Conservation (phyloP, 2,888 invertebrate species). For the Dryadula phaetusa region DNA sequence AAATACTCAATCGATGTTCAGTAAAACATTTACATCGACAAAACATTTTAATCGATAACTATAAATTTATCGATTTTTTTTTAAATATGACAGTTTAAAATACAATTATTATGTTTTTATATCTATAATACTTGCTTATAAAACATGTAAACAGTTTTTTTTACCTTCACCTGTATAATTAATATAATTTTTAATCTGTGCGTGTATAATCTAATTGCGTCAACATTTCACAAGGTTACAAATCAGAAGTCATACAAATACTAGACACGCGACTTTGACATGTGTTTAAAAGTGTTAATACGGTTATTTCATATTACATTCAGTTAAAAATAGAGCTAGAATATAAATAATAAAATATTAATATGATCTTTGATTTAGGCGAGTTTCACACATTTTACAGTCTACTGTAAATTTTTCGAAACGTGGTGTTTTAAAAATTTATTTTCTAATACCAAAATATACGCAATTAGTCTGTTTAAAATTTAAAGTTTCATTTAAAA, state of each 20-base stretch:
- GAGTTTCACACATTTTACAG: too few species aligned
- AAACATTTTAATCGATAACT: too few species aligned
- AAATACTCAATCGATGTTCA: too few species aligned
- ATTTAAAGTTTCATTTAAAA: too few species aligned
- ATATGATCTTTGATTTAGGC: too few species aligned
- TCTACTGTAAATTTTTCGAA: too few species aligned
- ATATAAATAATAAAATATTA: not conserved
- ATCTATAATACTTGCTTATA: not conserved
- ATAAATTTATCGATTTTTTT: too few species aligned
- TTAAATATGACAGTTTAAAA: conserved; percentile 5
- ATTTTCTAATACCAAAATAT: too few species aligned
- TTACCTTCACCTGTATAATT: conserved; percentile 27
- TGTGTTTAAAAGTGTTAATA: conserved; percentile 14
- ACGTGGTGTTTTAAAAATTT: too few species aligned
- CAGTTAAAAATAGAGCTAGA: not conserved
- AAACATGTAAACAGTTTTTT: not conserved
- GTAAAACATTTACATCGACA: too few species aligned
- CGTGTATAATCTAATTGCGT: conserved; percentile 37
- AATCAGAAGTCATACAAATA: conserved; percentile 37
- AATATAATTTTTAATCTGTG: conserved; percentile 22
- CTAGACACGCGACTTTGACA: conserved; percentile 27
- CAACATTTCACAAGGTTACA: conserved; percentile 35
- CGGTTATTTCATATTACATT: not conserved
- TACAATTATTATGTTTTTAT: too few species aligned
- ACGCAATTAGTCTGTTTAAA: too few species aligned